A percentile compares a stretch with the other conserved stretches of the same genome.
Conservation (phyloP, 2,797 vertebrate species). For the Trachops cirrhosus region DNA sequence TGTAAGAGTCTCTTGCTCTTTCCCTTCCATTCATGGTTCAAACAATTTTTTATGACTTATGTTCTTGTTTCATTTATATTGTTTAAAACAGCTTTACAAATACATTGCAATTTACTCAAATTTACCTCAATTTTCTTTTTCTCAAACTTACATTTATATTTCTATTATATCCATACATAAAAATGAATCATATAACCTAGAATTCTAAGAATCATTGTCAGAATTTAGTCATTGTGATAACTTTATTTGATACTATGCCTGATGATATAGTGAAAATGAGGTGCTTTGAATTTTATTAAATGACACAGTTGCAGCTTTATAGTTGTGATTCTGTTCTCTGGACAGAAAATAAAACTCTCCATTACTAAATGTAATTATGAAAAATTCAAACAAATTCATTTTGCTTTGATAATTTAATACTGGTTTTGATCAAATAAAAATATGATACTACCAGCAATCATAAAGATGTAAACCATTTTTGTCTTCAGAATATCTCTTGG, state of each 20-base stretch:
- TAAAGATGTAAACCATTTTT: constrained; percentile 47
- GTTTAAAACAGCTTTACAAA: not conserved
- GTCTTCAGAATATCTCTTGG: constrained; percentile 24
- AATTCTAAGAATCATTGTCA: constrained; percentile 1
- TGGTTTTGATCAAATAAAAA: constrained; percentile 69
- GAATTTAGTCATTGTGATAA: not conserved
- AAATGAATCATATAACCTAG: not conserved
- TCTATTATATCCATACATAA: not conserved
- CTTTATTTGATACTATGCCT: constrained; percentile 7
- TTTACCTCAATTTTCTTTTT: not conserved
- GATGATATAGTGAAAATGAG: constrained; percentile 33
- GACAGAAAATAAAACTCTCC: constrained; percentile 52
- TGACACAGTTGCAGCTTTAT: not conserved
- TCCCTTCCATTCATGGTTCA: not conserved
- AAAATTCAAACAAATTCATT: constrained; percentile 56
- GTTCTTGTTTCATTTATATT: not conserved
- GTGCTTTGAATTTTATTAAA: constrained; percentile 31
- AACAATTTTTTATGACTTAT: not conserved
- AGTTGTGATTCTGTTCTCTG: constrained; percentile 33
- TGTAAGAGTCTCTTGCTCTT: not conserved
- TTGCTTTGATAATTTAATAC: constrained; percentile 52
- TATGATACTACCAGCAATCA: not conserved
- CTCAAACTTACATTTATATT: not conserved
- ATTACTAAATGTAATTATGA: constrained; percentile 52
- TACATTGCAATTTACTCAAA: not conserved